Evolutionary conservation across 2,888 invertebrate species (phyloP), one percentile per base, ranked within the genome.

Genomic region (Suillia variegata): DNA sequence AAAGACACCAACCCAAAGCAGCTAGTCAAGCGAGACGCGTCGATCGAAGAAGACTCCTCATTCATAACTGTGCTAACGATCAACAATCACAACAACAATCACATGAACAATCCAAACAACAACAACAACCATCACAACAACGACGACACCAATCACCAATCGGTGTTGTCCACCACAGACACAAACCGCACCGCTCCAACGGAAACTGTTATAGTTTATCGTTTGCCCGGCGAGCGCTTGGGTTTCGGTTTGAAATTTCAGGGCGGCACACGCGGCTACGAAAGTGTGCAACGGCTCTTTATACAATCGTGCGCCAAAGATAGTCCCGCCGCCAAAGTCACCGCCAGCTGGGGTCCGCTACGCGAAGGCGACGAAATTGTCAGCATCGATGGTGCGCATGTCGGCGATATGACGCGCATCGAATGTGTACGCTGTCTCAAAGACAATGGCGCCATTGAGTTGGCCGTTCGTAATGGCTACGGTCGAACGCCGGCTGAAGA

Each of bases 201-300:
- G 10, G 92, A 93, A 70, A 88, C 90, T 75, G 90, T 96, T 34
- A 85, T 89, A 56, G 90, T 96, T 54, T 92, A 91, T 70, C 86
- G 96, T 66, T 86, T 96, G 56, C 92, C 94, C 0, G 96, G 96
- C 0, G 96, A 96, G 76, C 87, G 94, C 38, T 85, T 96, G 6
- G 96, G 96, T 1, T 91, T 96, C 75, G 95, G 95, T 0, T 84
- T 96, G 1, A 94, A 94, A 78, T 95, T 96, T 77, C 95, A 96
- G 82, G 95, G 95, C 45, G 94, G 94, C 13, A 91, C 91, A 38
- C 90, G 92, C 67, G 90, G 90, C 33, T 86, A 87, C 10, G 93
- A 94, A 77, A 88, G 87, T 69, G 93, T 96, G 1, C 87, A 91
- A 62, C 86, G 91, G 67, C 85, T 96, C 53, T 90, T 92, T 65